phyloP scores from a whole-genome alignment of 2,797 vertebrate genomes.

The Gallinago stenura region DNA sequence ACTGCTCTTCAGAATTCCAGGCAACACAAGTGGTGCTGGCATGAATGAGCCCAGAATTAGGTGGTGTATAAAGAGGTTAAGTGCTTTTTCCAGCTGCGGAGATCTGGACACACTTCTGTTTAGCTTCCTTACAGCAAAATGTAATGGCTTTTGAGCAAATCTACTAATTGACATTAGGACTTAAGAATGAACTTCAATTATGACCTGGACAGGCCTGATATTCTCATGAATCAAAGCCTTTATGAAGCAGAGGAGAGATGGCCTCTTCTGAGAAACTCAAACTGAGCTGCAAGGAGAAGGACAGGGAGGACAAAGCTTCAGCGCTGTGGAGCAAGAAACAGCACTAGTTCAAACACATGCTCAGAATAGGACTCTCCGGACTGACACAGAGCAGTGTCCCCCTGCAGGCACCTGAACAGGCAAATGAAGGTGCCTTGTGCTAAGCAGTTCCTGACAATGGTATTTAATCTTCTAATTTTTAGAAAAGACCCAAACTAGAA shows the following conservation, averaged over 20 bases:
- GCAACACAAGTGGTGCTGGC: not conserved
- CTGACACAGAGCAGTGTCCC: not conserved
- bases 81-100: not conserved
- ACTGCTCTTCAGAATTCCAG: conserved; percentile 1
- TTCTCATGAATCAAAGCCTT: not conserved
- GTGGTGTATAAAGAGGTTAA: not conserved
- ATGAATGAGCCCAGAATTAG: not conserved
- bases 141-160: not conserved
- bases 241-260: not conserved
- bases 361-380: not conserved
- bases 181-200: not conserved
- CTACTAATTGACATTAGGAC: not conserved
- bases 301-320: not conserved
- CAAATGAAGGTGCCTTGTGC: not conserved
- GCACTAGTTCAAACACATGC: not conserved
- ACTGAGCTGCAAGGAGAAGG: not conserved
- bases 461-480: not conserved
- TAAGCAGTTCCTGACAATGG: not conserved
- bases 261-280: not conserved
- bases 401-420: not conserved
- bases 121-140: not conserved
- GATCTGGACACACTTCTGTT: not conserved
- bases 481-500: not conserved
- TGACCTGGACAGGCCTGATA: not conserved
- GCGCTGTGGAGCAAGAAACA: not conserved